Evolutionary conservation across 2,888 invertebrate species (phyloP), one percentile per base, ranked within the genome.

Genomic region (Drosophila neonasuta): DNA sequence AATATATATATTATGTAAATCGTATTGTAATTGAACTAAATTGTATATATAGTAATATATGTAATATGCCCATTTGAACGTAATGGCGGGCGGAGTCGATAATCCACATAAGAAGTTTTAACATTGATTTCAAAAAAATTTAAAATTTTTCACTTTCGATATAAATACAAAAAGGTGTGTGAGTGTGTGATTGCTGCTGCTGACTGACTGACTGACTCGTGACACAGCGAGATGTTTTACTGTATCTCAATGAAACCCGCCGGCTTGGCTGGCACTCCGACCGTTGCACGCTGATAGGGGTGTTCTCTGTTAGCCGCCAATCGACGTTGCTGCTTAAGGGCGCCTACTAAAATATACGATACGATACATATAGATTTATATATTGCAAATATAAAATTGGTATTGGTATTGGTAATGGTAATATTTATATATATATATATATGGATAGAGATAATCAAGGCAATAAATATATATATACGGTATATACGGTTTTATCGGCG

Each of bases 261-360:
- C 86, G 90, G 89, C 81, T 90, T 92, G 92, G 91, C 93, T 93
- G 93, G 95, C 93, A 95, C 95, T 92, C 95, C 95, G 93, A 89
- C 89, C 80, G 88, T 80, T 77, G 97, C 96, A 94, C 97, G 97
- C 94, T 97, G 97, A 95, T 98, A 98, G 93, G 98, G 98, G 95
- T 98, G 97, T 93, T 97, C 97, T 94, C 98, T 89, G 88, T 89
- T 90, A 93, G 94, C 92, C 95, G 94, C 92, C 95, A 95, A 93
- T 95, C 96, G 95, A 96, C 96, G 96, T 94, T 94, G 94, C 93
- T 93, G 93, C 92, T 91, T 91, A 87, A 91, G 84, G 88, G 91
- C 91, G 87, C 90, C 91, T 91, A 91, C 89, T 91, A 91, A 80
- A 89, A 89, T 89, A 88, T 82, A 86, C 79, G 87, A 84, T 86